phyloP scores from a whole-genome alignment of 2,797 vertebrate genomes.

The Pipistrellus kuhlii region DNA sequence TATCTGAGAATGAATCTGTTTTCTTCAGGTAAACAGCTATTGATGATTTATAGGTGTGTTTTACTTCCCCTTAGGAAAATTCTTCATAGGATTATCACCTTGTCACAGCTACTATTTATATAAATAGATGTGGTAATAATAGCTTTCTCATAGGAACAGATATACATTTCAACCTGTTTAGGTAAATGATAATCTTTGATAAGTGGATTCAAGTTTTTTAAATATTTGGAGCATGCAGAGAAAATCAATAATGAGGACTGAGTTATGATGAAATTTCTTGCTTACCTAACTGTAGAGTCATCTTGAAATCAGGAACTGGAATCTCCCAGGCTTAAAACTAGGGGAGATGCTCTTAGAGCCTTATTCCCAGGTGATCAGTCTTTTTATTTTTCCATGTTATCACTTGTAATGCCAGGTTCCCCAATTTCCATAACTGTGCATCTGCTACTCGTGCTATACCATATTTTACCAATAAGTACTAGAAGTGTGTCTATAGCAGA shows the following conservation, averaged over 20 bases:
- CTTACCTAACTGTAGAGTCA: slow-evolving; percentile 6
- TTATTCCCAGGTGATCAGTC: not conserved
- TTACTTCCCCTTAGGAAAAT: not conserved
- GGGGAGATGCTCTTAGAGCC: not conserved
- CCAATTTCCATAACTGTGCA: not conserved
- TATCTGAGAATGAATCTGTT: slow-evolving; percentile 84
- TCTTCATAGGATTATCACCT: slow-evolving; percentile 17
- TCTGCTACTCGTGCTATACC: not conserved
- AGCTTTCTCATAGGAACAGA: slow-evolving; percentile 28
- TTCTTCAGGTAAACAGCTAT: not conserved
- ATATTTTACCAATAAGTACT: slow-evolving; percentile 31
- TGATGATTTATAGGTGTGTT: slow-evolving; percentile 7
- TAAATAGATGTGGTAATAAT: slow-evolving; percentile 24
- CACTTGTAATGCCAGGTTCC: not conserved
- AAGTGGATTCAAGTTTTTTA: slow-evolving; percentile 50
- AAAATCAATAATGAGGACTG: slow-evolving; percentile 17
- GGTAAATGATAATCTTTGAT: slow-evolving; percentile 43
- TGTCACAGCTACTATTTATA: not conserved
- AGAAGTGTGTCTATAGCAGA: not conserved
- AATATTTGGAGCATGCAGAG: slow-evolving; percentile 39
- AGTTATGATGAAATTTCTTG: slow-evolving; percentile 28
- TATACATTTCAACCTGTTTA: slow-evolving; percentile 1
- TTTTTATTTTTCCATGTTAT: slow-evolving; percentile 1
- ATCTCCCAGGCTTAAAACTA: not conserved
- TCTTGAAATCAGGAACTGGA: slow-evolving; percentile 41